Evolutionary conservation across 2,797 vertebrate genomes (phyloP).

Genomic region (Acestrorhynchus altus): DNA sequence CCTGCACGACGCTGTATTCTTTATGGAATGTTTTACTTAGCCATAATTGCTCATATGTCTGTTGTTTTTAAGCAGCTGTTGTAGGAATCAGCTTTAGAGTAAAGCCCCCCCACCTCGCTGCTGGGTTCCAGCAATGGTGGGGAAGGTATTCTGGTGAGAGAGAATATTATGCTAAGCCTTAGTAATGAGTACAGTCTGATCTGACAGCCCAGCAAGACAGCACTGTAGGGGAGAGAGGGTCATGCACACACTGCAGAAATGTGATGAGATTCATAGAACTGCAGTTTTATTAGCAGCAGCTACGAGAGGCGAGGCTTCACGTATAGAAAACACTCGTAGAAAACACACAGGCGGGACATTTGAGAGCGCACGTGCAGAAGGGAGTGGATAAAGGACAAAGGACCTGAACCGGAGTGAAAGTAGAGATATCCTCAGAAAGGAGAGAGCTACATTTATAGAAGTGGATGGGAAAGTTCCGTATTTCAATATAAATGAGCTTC

Average conservation of each 20-base stretch:
- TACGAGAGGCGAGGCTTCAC: conserved; percentile 21
- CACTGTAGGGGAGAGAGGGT: conserved; percentile 11
- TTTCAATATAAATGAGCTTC: too few relatives aligned
- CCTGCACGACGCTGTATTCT: too few relatives aligned
- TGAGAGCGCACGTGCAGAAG: neutral
- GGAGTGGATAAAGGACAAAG: too few relatives aligned
- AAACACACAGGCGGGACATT: conserved; percentile 1
- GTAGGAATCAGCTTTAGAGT: neutral
- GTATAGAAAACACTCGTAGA: conserved; percentile 14
- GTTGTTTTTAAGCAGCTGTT: neutral
- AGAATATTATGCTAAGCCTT: conserved; percentile 10
- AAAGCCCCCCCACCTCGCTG: neutral
- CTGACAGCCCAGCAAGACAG: conserved; percentile 24
- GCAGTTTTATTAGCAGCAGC: conserved; percentile 25
- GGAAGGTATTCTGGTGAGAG: neutral
- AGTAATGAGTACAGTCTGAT: conserved; percentile 35
- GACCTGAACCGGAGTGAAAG: too few relatives aligned
- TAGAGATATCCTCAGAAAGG: too few relatives aligned
- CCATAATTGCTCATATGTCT: too few relatives aligned
- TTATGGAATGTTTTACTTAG: too few relatives aligned
- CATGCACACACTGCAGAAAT: conserved; percentile 13
- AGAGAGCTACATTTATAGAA: too few relatives aligned
- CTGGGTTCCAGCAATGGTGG: neutral
- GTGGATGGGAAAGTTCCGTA: too few relatives aligned
- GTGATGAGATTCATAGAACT: conserved; percentile 3